Evolutionary conservation across 2,888 invertebrate species (phyloP).

Genomic region (Netelia fuscicornis): DNA sequence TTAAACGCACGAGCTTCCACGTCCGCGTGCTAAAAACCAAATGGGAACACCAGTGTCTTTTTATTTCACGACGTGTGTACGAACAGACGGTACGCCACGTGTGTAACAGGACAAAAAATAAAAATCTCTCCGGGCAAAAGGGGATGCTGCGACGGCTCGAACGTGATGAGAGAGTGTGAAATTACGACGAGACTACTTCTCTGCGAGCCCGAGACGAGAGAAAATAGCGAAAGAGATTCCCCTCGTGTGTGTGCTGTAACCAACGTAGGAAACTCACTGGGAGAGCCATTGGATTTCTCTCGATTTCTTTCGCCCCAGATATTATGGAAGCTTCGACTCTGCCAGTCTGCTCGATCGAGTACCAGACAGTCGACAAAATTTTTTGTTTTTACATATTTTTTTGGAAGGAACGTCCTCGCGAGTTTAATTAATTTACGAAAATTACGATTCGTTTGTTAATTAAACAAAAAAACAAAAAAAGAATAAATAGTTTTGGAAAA

Average conservation of each 20-base stretch:
- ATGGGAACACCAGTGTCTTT: constrained; percentile 49
- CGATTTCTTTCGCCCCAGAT: constrained; percentile 69
- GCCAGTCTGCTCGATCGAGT: neutral
- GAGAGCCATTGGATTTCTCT: constrained; percentile 67
- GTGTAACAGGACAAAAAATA: neutral
- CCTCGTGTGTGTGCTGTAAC: constrained; percentile 58
- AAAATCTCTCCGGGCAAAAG: neutral
- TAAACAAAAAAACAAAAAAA: no score
- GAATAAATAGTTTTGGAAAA: no score
- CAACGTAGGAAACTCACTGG: constrained; percentile 51
- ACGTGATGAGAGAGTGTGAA: constrained; percentile 65
- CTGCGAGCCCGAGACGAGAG: constrained; percentile 64
- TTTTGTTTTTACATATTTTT: neutral
- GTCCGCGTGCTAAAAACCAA: constrained; percentile 46
- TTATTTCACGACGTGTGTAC: constrained; percentile 12
- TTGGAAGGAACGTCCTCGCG: neutral
- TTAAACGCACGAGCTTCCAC: constrained; percentile 52
- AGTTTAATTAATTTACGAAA: no score
- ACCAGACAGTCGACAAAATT: neutral
- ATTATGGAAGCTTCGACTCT: constrained; percentile 54
- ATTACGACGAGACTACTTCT: constrained; percentile 64
- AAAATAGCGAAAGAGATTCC: constrained; percentile 50
- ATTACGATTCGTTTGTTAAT: no score
- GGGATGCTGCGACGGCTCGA: neutral
- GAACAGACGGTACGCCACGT: neutral